Base-by-base conservation (phyloP, 92 coral and sea anemone genomes). In the Virgularia gustaviana region DNA sequence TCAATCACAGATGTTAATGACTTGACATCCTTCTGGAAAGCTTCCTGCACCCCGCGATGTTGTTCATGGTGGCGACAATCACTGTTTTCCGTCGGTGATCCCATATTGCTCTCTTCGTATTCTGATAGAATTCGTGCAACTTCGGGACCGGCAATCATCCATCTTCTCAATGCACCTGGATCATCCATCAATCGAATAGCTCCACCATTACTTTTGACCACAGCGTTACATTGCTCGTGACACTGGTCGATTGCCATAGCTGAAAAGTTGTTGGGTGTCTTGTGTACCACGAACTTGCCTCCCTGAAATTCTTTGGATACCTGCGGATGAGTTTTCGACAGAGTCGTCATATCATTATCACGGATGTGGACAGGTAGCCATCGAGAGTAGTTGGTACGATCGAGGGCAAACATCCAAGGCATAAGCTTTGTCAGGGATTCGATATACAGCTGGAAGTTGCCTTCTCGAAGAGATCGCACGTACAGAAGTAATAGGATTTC, bases 391-490 rank as follows among this genome's bases (percentile, higher is more conserved):
- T 84, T 45, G 12, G 28, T 60, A 34, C 61, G 57, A 39, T 67
- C 70, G 20, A 79, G 44, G 10, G 88, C 85, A 67, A 74, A 84
- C 63, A 74, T 59, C 83, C 88, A 79, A 1, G 81, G 81, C 25
- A 68, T 30, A 33, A 83, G 12, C 66, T 78, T 57, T 33, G 63
- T 54, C 13, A 73, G 33, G 7, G 78, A 19, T n/a, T 72, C 57
- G 27, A 73, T 41, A n/a, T 55, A 83, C 0, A 78, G 49, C 22
- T 42, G 42, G 36, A 78, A 78, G 36, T 78, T 24, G 19, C 63
- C 83, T 65, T 65, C 76, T 22, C 80, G 75, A 43, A 78, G 18
- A 0, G 84, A 65, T 37, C 62, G 62, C 58, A 79, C 73, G 39
- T 57, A 53, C 38, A 76, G 54, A 4, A 72, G 43, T 24, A 75